Evolutionary conservation across 2,797 vertebrate genomes (phyloP), one percentile per base, ranked within the genome.

Genomic region (Lacerta bilineata): DNA sequence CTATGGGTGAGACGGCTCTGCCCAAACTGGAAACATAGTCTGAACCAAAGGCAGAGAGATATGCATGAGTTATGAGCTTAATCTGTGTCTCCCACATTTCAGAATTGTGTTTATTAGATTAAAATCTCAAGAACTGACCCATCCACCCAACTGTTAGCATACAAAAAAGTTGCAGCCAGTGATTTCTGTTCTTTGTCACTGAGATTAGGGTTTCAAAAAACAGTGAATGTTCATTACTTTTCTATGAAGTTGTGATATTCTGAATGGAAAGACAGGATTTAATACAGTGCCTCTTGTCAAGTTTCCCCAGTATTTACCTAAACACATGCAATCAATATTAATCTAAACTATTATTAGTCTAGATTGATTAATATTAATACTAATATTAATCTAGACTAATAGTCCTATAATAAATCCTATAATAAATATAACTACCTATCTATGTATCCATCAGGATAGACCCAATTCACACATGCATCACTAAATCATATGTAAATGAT

Each of bases 201-300:
- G 18, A 74, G 41, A n/a, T 84, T 15, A 78, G 9, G 50, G 25
- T 83, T 71, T 55, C 18, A 74, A 84, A 66, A 82, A 82, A n/a
- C 25, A 74, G 23, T 8, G 4, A 61, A 84, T 84, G 9, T 27
- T 29, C 25, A n/a, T 69, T 80, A 83, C 2, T 68, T 66, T 66
- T 68, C 69, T 76, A 72, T 55, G 59, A 5, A 81, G 4, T 25
- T 39, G 17, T 46, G 4, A 39, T 27, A 75, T 17, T 74, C 13
- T 61, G 25, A 59, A 59, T 61, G 71, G 29, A 50, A 17, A 25
- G 59, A 25, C 23, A 81, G 43, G 39, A 46, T 3, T 82, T 68
- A 68, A 25, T 41, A 15, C 43, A 17, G 8, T 83, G 64, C 8
- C 41, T 59, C 25, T 77, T 36, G 6, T 50, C 15, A 80, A 25